Evolutionary conservation across 2,113 vertebrate genomes (phyloP).

Genomic region (Cyanoderma ruficeps): DNA sequence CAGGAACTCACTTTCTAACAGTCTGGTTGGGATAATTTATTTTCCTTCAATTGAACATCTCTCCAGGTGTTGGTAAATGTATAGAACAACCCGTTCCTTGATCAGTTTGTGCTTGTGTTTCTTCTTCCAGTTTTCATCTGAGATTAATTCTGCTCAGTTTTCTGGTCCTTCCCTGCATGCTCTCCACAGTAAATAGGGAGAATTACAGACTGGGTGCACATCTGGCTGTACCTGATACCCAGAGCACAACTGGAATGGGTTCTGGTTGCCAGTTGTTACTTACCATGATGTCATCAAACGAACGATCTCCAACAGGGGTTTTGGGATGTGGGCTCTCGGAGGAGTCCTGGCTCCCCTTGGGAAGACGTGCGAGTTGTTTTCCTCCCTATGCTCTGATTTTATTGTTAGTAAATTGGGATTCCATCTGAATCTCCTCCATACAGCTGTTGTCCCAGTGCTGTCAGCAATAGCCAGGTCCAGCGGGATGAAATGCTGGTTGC

Average conservation of each 20-base stretch:
- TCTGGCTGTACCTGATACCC: neutral
- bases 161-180: neutral
- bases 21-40: conserved; percentile 58
- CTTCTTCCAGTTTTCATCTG: neutral
- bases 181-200: neutral
- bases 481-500: neutral
- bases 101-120: neutral
- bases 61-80: neutral
- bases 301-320: neutral
- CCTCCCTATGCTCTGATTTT: neutral
- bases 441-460: neutral
- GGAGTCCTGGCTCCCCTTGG: neutral
- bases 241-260: neutral
- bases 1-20: neutral
- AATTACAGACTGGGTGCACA: neutral
- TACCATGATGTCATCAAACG: neutral
- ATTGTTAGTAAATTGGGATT: neutral
- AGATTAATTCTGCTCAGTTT: neutral
- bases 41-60: neutral
- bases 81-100: neutral
- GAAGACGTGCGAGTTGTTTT: neutral
- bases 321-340: neutral
- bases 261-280: neutral
- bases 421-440: neutral
- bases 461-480: neutral